These are phyloP conservation scores for Apamea epomidion DNA, from an alignment of 2,888 invertebrate genomes.

Conservation along the genomic window DNA sequence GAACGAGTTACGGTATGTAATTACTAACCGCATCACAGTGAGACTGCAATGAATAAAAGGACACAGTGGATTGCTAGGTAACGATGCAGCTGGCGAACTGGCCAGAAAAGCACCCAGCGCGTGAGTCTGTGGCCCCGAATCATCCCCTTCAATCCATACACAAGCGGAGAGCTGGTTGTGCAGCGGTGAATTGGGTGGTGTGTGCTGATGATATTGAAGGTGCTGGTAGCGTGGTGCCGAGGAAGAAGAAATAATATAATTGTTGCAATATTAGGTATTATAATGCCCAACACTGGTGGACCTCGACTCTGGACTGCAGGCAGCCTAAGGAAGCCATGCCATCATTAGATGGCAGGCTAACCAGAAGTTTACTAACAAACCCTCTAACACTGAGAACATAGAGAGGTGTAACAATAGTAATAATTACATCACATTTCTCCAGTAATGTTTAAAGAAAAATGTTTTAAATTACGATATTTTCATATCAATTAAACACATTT, in stretches of 20 bases:
- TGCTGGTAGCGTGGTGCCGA: too few relatives aligned
- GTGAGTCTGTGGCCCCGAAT: neutral
- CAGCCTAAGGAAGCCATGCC: neutral
- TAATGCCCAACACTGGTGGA: neutral
- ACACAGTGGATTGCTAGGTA: neutral
- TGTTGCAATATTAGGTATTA: too few relatives aligned
- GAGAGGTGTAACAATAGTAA: neutral
- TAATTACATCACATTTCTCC: neutral
- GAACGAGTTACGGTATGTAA: neutral
- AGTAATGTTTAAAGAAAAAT: neutral
- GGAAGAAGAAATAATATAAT: too few relatives aligned
- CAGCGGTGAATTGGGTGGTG: too few relatives aligned
- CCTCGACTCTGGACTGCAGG: neutral
- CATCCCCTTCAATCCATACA: neutral
- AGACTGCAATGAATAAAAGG: neutral
- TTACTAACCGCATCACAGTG: neutral
- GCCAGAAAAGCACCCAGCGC: neutral
- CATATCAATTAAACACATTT: neutral
- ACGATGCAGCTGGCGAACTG: neutral
- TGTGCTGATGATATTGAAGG: too few relatives aligned
- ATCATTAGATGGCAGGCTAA: neutral
- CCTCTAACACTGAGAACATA: neutral
- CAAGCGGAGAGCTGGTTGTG: neutral
- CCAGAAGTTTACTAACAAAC: neutral
- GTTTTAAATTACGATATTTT: neutral